phyloP scores from a whole-genome alignment of 2,797 vertebrate genomes.

The Urosaurus nigricauda region DNA sequence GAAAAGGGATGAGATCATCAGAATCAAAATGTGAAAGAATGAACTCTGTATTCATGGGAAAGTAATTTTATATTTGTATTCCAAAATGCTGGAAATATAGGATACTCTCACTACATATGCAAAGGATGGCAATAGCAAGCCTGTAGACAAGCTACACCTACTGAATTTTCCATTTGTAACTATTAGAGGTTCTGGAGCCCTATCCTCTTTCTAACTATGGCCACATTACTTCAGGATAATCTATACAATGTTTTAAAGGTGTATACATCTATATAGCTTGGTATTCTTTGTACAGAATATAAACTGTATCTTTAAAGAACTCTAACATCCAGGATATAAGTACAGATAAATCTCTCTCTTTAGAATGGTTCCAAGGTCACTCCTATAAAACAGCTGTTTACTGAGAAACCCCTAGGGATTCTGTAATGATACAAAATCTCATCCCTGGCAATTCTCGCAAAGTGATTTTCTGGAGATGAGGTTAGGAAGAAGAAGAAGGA shows the following conservation, averaged over 20 bases:
- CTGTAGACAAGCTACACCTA: too few species aligned
- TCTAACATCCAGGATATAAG: not conserved
- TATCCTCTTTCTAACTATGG: too few species aligned
- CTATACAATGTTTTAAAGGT: too few species aligned
- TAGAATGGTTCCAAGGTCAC: not conserved
- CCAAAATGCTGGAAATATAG: not conserved
- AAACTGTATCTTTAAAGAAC: not conserved
- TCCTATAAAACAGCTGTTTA: not conserved
- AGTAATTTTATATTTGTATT: not conserved
- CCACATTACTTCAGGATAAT: too few species aligned
- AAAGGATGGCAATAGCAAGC: not conserved
- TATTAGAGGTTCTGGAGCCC: too few species aligned
- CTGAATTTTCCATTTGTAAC: too few species aligned
- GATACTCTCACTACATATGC: conserved; percentile 3
- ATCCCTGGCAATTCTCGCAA: not conserved
- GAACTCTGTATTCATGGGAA: not conserved
- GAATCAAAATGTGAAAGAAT: not conserved
- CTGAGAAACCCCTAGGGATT: not conserved
- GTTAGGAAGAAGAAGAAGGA: not conserved
- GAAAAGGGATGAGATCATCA: not conserved
- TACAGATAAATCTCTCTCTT: not conserved
- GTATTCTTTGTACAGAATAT: not conserved
- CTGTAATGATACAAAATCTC: not conserved
- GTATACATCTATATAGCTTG: not conserved
- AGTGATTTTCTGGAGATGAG: not conserved